These are phyloP conservation scores for Tethya wilhelma DNA, from an alignment of 37 sponge, comb jelly and placozoan genomes.

Conservation along the genomic window DNA sequence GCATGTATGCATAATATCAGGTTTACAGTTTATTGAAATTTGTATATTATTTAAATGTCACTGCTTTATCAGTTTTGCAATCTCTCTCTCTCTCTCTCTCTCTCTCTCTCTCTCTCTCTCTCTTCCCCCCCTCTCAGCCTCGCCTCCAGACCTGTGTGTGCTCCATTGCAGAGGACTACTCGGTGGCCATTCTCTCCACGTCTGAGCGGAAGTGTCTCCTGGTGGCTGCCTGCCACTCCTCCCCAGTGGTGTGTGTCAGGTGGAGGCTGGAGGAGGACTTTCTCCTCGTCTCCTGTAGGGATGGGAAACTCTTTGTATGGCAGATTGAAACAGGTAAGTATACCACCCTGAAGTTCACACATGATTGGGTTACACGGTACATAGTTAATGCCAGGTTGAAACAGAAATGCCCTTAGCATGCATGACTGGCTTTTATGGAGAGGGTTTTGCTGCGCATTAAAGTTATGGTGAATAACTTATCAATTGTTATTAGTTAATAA, in stretches of 20 bases:
- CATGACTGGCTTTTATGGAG: too few species aligned
- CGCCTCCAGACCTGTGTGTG: conserved; percentile 88
- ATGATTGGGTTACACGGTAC: too few species aligned
- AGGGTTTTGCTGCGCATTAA: too few species aligned
- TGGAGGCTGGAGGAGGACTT: conserved; percentile 92
- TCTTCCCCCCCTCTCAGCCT: conserved; percentile 27
- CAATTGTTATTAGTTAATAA: too few species aligned
- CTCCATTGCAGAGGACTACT: conserved; percentile 85
- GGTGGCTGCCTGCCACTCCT: conserved; percentile 78
- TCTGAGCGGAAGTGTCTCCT: conserved; percentile 77
- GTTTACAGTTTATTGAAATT: too few species aligned
- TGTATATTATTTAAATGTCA: not conserved
- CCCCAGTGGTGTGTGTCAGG: conserved; percentile 61
- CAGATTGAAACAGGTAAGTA: conserved; percentile 81
- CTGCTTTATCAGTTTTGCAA: not conserved
- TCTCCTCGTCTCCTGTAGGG: conserved; percentile 77
- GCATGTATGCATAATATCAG: conserved; percentile 23
- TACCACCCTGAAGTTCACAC: not conserved
- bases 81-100: conserved; percentile 13
- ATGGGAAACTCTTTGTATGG: conserved; percentile 91
- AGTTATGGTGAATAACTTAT: too few species aligned
- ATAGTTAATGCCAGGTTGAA: too few species aligned
- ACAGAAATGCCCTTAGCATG: too few species aligned
- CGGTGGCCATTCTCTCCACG: conserved; percentile 89
- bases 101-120: not conserved